phyloP scores from a whole-genome alignment of 2,888 invertebrate genomes.

The Synanthedon myopaeformis region DNA sequence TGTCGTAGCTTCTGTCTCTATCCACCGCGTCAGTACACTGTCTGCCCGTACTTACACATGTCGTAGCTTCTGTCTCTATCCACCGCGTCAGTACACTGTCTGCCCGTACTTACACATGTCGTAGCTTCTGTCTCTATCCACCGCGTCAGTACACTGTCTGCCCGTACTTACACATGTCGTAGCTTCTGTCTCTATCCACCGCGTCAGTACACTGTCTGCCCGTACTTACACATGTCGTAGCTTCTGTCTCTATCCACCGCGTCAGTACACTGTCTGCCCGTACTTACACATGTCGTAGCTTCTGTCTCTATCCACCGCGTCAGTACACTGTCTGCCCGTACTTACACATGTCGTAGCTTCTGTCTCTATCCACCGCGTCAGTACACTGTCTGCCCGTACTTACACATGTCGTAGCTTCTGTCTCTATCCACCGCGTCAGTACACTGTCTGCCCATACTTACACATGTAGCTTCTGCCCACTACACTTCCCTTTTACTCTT shows the following conservation, averaged over 20 bases:
- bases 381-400: constrained; percentile 5
- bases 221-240: no score
- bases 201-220: constrained; percentile 15
- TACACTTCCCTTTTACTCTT: background rate
- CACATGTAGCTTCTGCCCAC: constrained; percentile 30
- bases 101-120: background rate
- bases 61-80: constrained; percentile 38
- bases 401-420: constrained; percentile 18
- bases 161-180: no score
- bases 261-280: constrained; percentile 7
- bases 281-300: constrained; percentile 6
- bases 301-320: constrained; percentile 57
- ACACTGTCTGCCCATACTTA: background rate
- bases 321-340: constrained; percentile 38
- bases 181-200: constrained; percentile 48
- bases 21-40: constrained; percentile 38
- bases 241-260: constrained; percentile 53
- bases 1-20: constrained; percentile 33
- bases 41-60: background rate
- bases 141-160: constrained; percentile 27
- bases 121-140: constrained; percentile 44
- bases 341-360: constrained; percentile 27
- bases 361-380: constrained; percentile 52
- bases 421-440: constrained; percentile 41
- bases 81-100: constrained; percentile 26